Conservation (phyloP, 2,797 vertebrate genomes). For the Dicrostonyx torquatus region DNA sequence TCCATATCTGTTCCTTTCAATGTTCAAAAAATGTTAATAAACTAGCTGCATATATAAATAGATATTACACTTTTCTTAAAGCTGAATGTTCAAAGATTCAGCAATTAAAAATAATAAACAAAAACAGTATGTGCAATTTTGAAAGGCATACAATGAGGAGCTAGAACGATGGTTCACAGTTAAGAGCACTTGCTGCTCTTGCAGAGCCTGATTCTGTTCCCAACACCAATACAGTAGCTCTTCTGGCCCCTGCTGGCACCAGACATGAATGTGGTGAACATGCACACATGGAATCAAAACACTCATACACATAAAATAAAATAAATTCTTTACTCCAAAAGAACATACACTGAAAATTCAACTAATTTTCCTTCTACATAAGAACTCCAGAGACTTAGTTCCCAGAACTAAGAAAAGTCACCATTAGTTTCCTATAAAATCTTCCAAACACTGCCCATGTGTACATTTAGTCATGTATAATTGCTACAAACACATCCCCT, state of each 20-base stretch:
- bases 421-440: not conserved
- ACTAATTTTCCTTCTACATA: not conserved
- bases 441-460: not conserved
- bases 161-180: not conserved
- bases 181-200: not conserved
- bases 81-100: not conserved
- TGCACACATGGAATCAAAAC: not conserved
- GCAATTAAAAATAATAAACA: not conserved
- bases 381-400: not conserved
- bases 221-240: not conserved
- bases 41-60: not conserved
- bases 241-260: not conserved
- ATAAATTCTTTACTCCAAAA: not conserved
- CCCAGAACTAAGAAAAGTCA: not conserved
- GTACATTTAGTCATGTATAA: not conserved
- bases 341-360: not conserved
- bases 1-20: not conserved
- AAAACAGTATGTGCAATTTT: not conserved
- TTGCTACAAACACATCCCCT: not conserved
- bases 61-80: slow-evolving; percentile 37
- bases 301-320: not conserved
- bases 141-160: not conserved
- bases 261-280: not conserved
- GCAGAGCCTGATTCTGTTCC: not conserved
- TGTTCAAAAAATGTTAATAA: not conserved